Conservation (phyloP, 2,113 vertebrate species). For the Chunga burmeisteri region DNA sequence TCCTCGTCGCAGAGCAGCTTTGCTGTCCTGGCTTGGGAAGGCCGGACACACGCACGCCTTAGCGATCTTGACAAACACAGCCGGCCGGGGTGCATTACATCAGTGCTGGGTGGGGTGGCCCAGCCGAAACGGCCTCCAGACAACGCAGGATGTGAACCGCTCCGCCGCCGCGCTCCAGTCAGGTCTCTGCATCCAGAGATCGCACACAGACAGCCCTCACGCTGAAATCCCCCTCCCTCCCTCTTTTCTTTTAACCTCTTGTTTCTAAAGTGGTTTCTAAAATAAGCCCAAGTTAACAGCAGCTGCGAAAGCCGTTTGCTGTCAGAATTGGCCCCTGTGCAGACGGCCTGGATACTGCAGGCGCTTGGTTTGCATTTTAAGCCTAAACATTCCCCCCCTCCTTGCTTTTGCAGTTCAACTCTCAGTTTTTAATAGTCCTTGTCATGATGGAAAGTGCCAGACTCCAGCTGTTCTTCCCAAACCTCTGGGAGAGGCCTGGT, state of each 20-base stretch:
- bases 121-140: conserved; percentile 57
- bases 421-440: conserved; percentile 77
- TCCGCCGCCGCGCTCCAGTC: conserved; percentile 23
- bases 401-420: not conserved
- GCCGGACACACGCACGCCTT: conserved; percentile 43
- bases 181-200: conserved; percentile 16
- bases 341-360: conserved; percentile 31
- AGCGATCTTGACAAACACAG: conserved; percentile 58
- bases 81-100: conserved; percentile 62
- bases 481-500: conserved; percentile 79
- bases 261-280: conserved; percentile 71
- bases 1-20: not conserved
- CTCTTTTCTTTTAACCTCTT: conserved; percentile 54
- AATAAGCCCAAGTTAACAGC: conserved; percentile 49
- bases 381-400: not conserved
- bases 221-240: not conserved
- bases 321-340: conserved; percentile 53
- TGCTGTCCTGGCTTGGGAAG: not conserved
- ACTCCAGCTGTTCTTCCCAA: conserved; percentile 81
- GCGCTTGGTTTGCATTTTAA: conserved; percentile 62
- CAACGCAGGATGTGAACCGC: conserved; percentile 33
- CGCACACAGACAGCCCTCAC: not conserved
- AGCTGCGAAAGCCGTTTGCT: conserved; percentile 40
- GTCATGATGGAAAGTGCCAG: conserved; percentile 75
- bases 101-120: conserved; percentile 68